Conservation (phyloP, 2,888 invertebrate species). For the Cantharis flavilabris region DNA sequence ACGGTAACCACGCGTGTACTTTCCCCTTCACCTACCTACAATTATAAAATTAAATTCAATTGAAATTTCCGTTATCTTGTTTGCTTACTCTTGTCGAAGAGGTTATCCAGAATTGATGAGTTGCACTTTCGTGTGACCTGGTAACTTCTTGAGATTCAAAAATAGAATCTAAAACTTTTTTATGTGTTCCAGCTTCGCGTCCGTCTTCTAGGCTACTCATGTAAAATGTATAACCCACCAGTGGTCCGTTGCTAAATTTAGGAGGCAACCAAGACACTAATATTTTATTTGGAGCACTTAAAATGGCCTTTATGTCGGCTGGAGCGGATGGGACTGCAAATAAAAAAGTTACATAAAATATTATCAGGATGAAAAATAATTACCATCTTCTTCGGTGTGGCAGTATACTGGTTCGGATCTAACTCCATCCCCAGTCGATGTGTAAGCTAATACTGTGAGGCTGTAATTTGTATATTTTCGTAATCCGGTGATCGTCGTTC, state of each 20-base stretch:
- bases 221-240: slow-evolving; percentile 83
- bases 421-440: slow-evolving; percentile 87
- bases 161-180: slow-evolving; percentile 70
- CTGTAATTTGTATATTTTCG: slow-evolving; percentile 91
- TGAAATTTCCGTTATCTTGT: too few species aligned
- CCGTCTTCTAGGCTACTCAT: slow-evolving; percentile 81
- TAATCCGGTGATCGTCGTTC: slow-evolving; percentile 74
- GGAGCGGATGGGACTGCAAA: slow-evolving; percentile 84
- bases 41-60: not conserved
- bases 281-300: slow-evolving; percentile 83
- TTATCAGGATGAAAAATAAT: slow-evolving; percentile 31
- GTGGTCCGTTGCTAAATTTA: slow-evolving; percentile 78
- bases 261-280: slow-evolving; percentile 91
- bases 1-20: slow-evolving; percentile 78
- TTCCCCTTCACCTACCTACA: slow-evolving; percentile 77
- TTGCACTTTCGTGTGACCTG: slow-evolving; percentile 71
- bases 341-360: not conserved
- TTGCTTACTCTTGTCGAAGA: slow-evolving; percentile 72
- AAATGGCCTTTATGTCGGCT: slow-evolving; percentile 87
- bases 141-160: slow-evolving; percentile 74
- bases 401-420: slow-evolving; percentile 83
- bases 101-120: slow-evolving; percentile 75
- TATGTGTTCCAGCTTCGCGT: slow-evolving; percentile 78
- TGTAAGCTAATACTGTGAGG: slow-evolving; percentile 86
- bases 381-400: slow-evolving; percentile 89